phyloP scores from a whole-genome alignment of 2,888 invertebrate genomes.

The Escarpia spicata region DNA sequence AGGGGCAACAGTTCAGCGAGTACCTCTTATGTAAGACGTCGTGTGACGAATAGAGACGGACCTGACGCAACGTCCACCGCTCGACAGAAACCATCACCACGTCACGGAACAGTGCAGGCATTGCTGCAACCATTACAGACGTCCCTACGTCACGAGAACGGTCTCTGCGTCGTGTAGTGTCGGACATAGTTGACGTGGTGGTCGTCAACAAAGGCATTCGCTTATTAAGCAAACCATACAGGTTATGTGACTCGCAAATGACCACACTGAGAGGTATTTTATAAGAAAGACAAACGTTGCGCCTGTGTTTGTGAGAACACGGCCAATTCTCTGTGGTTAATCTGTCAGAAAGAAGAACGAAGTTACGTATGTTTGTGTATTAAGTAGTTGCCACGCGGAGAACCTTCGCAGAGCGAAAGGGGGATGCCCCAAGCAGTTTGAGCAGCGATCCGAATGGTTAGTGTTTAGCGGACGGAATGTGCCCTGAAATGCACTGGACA shows the following conservation, averaged over 20 bases:
- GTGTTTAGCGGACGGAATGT: neutral
- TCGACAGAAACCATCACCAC: neutral
- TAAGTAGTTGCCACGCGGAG: neutral
- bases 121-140: neutral
- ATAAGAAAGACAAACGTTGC: neutral
- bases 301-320: neutral
- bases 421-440: neutral
- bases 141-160: neutral
- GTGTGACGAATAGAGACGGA: neutral
- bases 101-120: neutral
- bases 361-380: neutral
- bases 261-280: neutral
- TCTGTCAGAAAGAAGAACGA: neutral
- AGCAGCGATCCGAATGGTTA: neutral
- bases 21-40: slow-evolving; percentile 76
- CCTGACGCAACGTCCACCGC: neutral
- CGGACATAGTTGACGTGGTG: neutral
- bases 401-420: neutral
- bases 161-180: neutral
- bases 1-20: slow-evolving; percentile 89
- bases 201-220: neutral
- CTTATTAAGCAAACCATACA: neutral
- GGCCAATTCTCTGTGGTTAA: neutral
- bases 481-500: neutral
- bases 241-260: neutral